Conservation (phyloP, 2,797 vertebrate genomes). For the Rousettus madagascariensis region DNA sequence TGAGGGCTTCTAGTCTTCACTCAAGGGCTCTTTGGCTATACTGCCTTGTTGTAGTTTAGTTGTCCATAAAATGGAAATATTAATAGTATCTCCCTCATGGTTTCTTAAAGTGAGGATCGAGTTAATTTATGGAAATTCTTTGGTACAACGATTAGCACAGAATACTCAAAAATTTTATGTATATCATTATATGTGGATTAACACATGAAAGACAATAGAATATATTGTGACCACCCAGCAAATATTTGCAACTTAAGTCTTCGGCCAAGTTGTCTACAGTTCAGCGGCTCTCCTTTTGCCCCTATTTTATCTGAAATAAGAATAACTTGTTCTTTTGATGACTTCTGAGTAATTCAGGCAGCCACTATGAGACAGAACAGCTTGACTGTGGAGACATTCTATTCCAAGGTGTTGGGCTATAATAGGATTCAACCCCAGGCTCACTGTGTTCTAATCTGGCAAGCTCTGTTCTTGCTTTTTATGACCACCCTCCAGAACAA, state of each 20-base stretch:
- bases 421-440: slow-evolving; percentile 14
- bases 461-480: slow-evolving; percentile 32
- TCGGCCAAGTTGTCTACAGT: neutral
- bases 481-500: slow-evolving; percentile 15
- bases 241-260: neutral
- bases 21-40: neutral
- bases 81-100: neutral
- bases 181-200: neutral
- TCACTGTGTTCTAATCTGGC: slow-evolving; percentile 49
- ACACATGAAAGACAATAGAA: neutral
- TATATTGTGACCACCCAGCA: neutral
- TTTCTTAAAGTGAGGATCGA: neutral
- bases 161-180: neutral
- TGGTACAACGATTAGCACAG: neutral
- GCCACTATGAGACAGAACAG: neutral
- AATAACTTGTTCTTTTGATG: neutral
- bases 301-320: neutral
- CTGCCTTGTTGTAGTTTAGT: neutral
- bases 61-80: neutral
- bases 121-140: neutral
- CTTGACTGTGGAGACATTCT: slow-evolving; percentile 44
- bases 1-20: neutral
- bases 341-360: neutral
- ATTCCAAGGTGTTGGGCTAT: slow-evolving; percentile 31
- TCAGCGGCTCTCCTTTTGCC: neutral